Conservation (phyloP, 92 coral and sea anemone species). For the Zoanthus sansibaricus region DNA sequence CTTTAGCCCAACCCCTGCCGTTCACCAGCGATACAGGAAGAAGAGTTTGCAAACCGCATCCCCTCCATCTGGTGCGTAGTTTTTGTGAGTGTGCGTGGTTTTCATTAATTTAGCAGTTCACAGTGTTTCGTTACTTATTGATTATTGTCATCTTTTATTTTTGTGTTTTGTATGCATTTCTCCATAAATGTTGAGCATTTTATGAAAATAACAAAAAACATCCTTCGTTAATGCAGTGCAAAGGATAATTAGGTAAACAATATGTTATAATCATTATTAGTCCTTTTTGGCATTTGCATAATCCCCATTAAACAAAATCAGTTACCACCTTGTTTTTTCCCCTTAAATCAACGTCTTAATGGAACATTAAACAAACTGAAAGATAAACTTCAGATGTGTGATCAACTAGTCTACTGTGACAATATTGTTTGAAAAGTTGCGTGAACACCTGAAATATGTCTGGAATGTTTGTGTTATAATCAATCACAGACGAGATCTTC, state of each 20-base stretch:
- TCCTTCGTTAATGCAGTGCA: conserved; percentile 15
- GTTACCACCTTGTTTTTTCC: no score
- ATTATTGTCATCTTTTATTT: conserved; percentile 24
- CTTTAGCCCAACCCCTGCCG: conserved; percentile 11
- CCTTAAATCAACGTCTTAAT: no score
- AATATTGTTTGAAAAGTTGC: no score
- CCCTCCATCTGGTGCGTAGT: conserved; percentile 26
- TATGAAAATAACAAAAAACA: conserved; percentile 13
- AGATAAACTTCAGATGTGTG: not conserved
- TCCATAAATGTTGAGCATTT: conserved; percentile 9
- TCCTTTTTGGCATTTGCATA: no score
- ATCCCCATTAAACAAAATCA: no score
- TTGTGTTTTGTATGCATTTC: not conserved
- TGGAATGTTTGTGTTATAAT: no score
- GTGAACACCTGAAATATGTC: no score
- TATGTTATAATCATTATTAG: no score
- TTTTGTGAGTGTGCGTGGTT: conserved; percentile 13
- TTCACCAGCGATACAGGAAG: conserved; percentile 9
- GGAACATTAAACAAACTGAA: no score
- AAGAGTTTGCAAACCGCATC: conserved; percentile 15
- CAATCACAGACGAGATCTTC: no score
- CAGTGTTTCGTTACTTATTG: conserved; percentile 5
- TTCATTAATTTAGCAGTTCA: conserved; percentile 19
- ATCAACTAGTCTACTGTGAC: no score
- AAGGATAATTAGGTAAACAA: conserved; percentile 17